Evolutionary conservation across 1,140 invertebrate species (phyloP).

Genomic region (Drosophila setifemur): DNA sequence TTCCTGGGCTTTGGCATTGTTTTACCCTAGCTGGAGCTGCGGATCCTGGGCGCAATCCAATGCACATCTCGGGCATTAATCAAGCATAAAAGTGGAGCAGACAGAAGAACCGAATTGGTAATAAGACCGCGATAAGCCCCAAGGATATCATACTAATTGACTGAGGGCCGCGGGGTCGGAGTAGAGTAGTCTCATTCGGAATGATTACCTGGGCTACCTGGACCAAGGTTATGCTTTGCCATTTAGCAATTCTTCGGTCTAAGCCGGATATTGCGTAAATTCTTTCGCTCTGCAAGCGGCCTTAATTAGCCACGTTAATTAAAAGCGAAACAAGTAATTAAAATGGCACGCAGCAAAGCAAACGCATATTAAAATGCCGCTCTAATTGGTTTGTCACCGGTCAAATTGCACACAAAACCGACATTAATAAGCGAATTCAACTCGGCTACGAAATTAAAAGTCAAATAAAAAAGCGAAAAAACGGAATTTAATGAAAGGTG

Average conservation of each 20-base stretch:
- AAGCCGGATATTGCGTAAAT: slow-evolving; percentile 33
- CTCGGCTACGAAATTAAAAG: slow-evolving; percentile 12
- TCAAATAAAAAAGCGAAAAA: slow-evolving; percentile 3
- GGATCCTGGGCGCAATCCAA: slow-evolving; percentile 30
- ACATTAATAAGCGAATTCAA: not conserved
- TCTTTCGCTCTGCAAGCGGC: not conserved
- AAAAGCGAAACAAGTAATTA: slow-evolving; percentile 28
- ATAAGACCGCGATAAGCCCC: slow-evolving; percentile 51
- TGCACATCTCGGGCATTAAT: slow-evolving; percentile 63
- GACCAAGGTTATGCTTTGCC: not conserved
- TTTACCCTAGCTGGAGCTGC: slow-evolving; percentile 13
- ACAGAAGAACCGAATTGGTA: slow-evolving; percentile 44
- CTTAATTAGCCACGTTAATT: slow-evolving; percentile 37
- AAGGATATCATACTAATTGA: slow-evolving; percentile 64
- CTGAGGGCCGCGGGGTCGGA: slow-evolving; percentile 1
- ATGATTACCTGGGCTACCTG: not conserved
- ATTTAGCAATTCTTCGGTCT: not conserved
- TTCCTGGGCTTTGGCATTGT: slow-evolving; percentile 6
- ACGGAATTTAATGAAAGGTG: too few relatives aligned
- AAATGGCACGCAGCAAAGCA: slow-evolving; percentile 34
- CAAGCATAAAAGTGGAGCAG: slow-evolving; percentile 55
- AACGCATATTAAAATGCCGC: slow-evolving; percentile 37
- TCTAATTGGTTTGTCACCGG: slow-evolving; percentile 29
- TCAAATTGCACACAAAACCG: not conserved
- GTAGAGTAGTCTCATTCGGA: not conserved